Base-by-base conservation (phyloP, 1,140 invertebrate genomes). In the Leguminivora glycinivorella region DNA sequence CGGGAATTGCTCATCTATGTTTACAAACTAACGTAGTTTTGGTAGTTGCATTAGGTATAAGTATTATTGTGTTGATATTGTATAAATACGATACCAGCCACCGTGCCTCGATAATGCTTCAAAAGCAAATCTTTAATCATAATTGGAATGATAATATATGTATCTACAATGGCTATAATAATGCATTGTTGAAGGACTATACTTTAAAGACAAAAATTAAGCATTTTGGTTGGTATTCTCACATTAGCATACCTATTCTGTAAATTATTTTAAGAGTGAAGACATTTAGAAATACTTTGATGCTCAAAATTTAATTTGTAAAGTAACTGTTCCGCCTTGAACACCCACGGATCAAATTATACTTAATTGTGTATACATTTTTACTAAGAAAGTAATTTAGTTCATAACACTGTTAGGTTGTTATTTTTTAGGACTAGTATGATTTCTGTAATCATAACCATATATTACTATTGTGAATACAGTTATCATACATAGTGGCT, bases 381-480 rank as follows among this genome's bases (percentile, higher is more conserved):
- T 67, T 31, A 67, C 66, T 67, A 67, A 63, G 25, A 63, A 34
- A 29, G 58, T 63, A 63, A 63, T 63, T 29, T 14, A 63, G n/a
- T 29, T 29, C 7, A 17, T 63, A 29, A 63, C n/a, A 26, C 25
- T 29, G 9, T 63, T 14, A n/a, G 17, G 14, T 31, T 67, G 29
- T 38, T 17, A 25, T 40, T 14, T 40, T 43, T 22, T 25, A 25
- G 31, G 9, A 63, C 25, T 38, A 67, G 56, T 60, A 60, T 56
- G 29, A 31, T 29, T 66, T 66, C 29, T 66, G 25, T 66, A 7
- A 17, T 34, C 26, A 38, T 5, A 25, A 24, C 25, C 29, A n/a
- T 43, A 31, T 26, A 31, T n/a, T 38, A 12, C 22, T 31, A 7
- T 34, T 38, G 26, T n/a, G 17, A 10, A 19, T 22, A 60, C 17